These are phyloP conservation scores for Megaustenia siamemsis DNA, from an alignment of 2,888 invertebrate species.

Conservation along the genomic window DNA sequence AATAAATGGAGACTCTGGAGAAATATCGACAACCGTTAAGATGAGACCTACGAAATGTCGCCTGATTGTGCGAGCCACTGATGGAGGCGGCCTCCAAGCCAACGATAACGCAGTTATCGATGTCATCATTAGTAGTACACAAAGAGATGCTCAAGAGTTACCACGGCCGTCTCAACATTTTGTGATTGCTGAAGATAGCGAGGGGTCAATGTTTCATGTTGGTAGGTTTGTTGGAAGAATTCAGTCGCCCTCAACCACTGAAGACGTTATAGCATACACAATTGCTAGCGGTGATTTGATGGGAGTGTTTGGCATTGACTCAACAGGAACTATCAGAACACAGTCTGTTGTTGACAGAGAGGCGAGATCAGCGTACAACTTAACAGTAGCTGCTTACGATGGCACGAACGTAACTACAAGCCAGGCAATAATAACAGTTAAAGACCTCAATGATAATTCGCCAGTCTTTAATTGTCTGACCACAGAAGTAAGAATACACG, in stretches of 20 bases:
- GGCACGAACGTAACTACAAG: constrained; percentile 89
- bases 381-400: constrained; percentile 89
- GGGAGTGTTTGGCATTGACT: constrained; percentile 89
- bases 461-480: constrained; percentile 83
- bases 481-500: constrained; percentile 86
- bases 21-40: constrained; percentile 89
- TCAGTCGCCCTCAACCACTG: constrained; percentile 63
- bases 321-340: constrained; percentile 88
- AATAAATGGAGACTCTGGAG: constrained; percentile 89
- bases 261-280: constrained; percentile 62
- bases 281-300: constrained; percentile 90
- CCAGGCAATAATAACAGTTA: constrained; percentile 88
- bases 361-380: constrained; percentile 86
- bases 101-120: constrained; percentile 65
- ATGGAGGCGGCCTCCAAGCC: constrained; percentile 62
- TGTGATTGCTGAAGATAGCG: constrained; percentile 90
- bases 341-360: constrained; percentile 91
- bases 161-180: constrained; percentile 86
- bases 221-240: constrained; percentile 90
- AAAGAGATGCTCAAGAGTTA: constrained; percentile 68
- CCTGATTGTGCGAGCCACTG: constrained; percentile 88
- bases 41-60: constrained; percentile 87
- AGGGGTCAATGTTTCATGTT: constrained; percentile 82
- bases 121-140: constrained; percentile 65
- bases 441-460: constrained; percentile 94